Evolutionary conservation across 2,113 vertebrate genomes (phyloP).

Genomic region (Aphelocoma coerulescens): DNA sequence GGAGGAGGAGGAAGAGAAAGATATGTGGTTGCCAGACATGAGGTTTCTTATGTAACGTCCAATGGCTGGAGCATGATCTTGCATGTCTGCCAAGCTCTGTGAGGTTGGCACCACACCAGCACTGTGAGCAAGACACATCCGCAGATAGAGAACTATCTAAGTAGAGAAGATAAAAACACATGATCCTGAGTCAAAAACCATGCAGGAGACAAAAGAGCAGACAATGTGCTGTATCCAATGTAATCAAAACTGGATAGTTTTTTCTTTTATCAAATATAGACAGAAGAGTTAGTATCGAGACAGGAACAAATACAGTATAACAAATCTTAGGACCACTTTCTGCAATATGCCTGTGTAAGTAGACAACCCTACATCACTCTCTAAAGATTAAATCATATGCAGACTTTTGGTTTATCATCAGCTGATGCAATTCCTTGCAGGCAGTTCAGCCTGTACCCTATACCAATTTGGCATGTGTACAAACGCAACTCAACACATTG

Average conservation of each 20-base stretch:
- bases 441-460: background rate
- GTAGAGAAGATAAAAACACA: background rate
- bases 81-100: conserved; percentile 90
- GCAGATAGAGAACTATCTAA: conserved; percentile 92
- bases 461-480: background rate
- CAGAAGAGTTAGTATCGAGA: background rate
- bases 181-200: background rate
- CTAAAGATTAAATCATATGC: background rate
- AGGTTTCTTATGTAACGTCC: conserved; percentile 86
- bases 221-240: background rate
- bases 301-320: background rate
- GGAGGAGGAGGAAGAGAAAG: conserved; percentile 61
- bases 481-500: background rate
- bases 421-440: background rate
- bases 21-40: conserved; percentile 74
- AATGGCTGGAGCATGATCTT: conserved; percentile 91
- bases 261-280: background rate
- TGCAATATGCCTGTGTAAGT: background rate
- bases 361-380: background rate
- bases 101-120: conserved; percentile 86
- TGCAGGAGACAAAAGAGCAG: background rate
- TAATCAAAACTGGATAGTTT: background rate
- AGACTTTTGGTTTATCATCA: background rate
- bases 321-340: background rate
- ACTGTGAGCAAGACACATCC: conserved; percentile 94